Base-by-base conservation (phyloP, 2,113 vertebrate species). In the Hemibagrus wyckioides region DNA sequence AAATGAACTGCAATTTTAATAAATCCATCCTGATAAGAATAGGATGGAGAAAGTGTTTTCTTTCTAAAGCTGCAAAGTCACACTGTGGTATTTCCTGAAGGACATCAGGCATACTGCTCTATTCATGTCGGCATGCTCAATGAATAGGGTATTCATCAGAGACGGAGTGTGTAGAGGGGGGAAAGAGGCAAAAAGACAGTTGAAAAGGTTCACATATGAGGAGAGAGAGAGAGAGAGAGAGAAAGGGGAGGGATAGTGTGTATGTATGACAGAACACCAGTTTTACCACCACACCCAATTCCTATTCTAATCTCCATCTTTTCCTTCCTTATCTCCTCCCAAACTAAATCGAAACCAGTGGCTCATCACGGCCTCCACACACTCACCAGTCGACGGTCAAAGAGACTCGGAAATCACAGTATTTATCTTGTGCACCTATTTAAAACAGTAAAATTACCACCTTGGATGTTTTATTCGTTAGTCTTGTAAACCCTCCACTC, bases 1-100 rank as follows among this genome's bases (percentile, higher is more conserved):
- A 59, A 88, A 76, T 56, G n/a, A 28, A 57, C 41, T 41, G 77
- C 39, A 75, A n/a, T 86, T 67, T 86, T 36, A 87, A 82, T 77
- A 85, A 63, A 54, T 28, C 57, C 0, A 25, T 57, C 50, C 15
- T 80, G 82, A 88, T 81, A 28, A 82, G 44, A 67, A 90, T 90
- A 88, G 77, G 23, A 69, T 82, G 86, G 86, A 83, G 71, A 77
- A 76, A 87, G 61, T 91, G 88, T 93, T 92, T 93, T 89, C 75
- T 80, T 44, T 90, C 77, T 89, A 91, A 91, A 89, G 86, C 44
- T 39, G 6, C 59, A 75, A 50, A 85, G 65, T 86, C 87, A 87
- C 63, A 82, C 61, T 85, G 85, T 90, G 91, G 89, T 79, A 93
- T 94, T 94, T 95, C 92, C 92, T 93, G 85, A 88, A 73, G 84